Evolutionary conservation across 2,888 invertebrate genomes (phyloP).

Genomic region (Therioaphis trifolii): DNA sequence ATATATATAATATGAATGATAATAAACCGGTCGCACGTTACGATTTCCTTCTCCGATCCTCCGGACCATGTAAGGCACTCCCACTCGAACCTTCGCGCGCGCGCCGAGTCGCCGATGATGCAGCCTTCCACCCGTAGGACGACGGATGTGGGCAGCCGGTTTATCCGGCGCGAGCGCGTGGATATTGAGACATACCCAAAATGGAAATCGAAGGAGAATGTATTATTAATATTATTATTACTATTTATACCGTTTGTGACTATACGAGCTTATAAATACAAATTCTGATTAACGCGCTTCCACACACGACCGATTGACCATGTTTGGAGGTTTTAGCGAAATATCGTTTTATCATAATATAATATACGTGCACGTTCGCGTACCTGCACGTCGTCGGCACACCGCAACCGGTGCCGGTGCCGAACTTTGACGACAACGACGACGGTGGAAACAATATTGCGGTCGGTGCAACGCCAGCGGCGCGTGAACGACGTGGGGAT

Average conservation of each 20-base stretch:
- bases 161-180: constrained; percentile 36
- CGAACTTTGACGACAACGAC: no score
- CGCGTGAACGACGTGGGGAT: no score
- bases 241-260: not conserved
- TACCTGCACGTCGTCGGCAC: no score
- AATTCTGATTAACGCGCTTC: constrained; percentile 51
- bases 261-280: constrained; percentile 32
- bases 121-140: constrained; percentile 55
- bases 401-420: no score
- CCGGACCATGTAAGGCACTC: constrained; percentile 61
- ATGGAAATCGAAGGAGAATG: constrained; percentile 61
- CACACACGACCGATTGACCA: constrained; percentile 33
- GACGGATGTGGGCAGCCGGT: constrained; percentile 49
- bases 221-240: not conserved
- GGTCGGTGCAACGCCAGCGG: no score
- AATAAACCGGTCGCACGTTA: constrained; percentile 53
- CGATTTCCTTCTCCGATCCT: constrained; percentile 40
- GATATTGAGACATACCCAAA: constrained; percentile 47
- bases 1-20: not conserved
- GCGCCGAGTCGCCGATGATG: constrained; percentile 14
- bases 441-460: no score
- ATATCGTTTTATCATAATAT: no score
- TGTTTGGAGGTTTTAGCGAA: constrained; percentile 49
- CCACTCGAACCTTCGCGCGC: constrained; percentile 51
- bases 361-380: no score